Percentiles rank a stretch among this genome's conserved stretches.
phyloP scores from a whole-genome alignment of 2,888 invertebrate species.

The Epistrophella euchroma region DNA sequence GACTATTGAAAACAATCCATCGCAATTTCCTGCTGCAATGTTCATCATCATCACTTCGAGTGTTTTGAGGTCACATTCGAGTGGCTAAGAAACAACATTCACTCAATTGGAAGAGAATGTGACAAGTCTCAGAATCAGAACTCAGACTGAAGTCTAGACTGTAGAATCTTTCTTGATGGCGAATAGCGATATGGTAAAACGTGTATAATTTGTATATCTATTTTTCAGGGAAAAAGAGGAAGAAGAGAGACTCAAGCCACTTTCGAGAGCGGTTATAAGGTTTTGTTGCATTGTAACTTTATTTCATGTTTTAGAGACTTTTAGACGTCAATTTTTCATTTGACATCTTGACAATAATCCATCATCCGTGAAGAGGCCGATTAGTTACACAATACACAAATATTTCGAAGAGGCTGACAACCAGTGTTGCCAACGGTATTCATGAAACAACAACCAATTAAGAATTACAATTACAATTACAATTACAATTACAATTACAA shows the following conservation, averaged over 20 bases:
- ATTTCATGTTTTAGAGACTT: conserved; percentile 7
- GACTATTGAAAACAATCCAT: conserved; percentile 29
- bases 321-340: conserved; percentile 42
- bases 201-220: not conserved
- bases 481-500: too few species aligned
- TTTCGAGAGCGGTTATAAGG: not conserved
- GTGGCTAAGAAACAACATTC: conserved; percentile 38
- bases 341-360: conserved; percentile 33
- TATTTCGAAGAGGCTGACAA: too few species aligned
- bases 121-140: conserved; percentile 60
- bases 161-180: conserved; percentile 39
- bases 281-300: not conserved
- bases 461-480: too few species aligned
- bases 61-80: conserved; percentile 65
- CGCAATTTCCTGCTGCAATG: conserved; percentile 30
- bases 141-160: conserved; percentile 71
- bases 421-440: too few species aligned
- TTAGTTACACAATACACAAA: too few species aligned
- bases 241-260: not conserved
- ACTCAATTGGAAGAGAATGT: conserved; percentile 51
- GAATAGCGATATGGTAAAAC: conserved; percentile 29
- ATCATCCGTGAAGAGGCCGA: conserved; percentile 22
- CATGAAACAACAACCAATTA: too few species aligned
- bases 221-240: not conserved
- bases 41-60: conserved; percentile 18